Conservation (phyloP, 2,113 vertebrate genomes). For the Mesocricetus auratus region DNA sequence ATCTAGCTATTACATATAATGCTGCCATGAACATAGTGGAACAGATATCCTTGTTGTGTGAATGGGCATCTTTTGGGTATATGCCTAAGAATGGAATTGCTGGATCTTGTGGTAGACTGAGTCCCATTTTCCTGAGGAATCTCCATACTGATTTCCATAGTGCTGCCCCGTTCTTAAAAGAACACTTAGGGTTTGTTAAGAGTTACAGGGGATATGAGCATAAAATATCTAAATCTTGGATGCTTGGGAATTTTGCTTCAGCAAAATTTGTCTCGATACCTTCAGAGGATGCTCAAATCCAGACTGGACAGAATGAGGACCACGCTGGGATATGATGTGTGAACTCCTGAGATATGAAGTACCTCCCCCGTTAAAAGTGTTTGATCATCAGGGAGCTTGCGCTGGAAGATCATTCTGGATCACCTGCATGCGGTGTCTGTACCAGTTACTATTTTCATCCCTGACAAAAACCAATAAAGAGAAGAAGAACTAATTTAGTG, state of each 20-base stretch:
- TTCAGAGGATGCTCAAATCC: background rate
- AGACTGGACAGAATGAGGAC: background rate
- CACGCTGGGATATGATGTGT: rapidly evolving
- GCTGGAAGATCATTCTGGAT: background rate
- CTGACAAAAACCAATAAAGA: background rate
- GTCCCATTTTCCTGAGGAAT: no score
- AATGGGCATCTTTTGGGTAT: no score
- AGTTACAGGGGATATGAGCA: background rate
- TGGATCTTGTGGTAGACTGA: no score
- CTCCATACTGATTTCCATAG: no score
- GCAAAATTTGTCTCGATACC: background rate
- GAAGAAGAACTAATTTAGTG: background rate
- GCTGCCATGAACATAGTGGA: no score
- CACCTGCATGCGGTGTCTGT: background rate
- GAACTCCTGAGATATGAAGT: background rate
- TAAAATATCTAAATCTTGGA: slow-evolving; percentile 19
- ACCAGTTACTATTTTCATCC: background rate
- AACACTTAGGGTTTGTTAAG: background rate
- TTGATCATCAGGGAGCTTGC: background rate
- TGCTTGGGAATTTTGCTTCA: slow-evolving; percentile 32
- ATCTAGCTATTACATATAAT: no score
- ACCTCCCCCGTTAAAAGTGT: background rate
- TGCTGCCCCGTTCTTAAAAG: background rate
- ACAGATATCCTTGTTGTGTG: no score
- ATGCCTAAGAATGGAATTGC: no score